phyloP scores from a whole-genome alignment of 2,797 vertebrate genomes.

The Tiaroga cobitis region DNA sequence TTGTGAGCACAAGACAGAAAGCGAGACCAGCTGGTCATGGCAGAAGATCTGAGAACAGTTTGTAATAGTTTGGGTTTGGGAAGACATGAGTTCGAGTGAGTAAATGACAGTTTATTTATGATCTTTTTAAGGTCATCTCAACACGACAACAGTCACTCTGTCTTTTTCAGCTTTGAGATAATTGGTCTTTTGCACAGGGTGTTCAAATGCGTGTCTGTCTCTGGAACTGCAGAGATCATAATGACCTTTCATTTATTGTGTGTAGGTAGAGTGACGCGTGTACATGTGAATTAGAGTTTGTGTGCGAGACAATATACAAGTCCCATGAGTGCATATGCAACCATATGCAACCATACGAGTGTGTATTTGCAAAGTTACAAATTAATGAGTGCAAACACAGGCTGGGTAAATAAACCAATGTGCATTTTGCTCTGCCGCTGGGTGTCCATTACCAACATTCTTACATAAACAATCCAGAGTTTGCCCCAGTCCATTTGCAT shows the following conservation, averaged over 20 bases:
- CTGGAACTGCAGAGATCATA: background rate
- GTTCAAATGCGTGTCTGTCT: background rate
- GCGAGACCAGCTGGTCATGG: constrained; percentile 28
- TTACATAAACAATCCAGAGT: constrained; percentile 7
- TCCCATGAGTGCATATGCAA: too few species aligned
- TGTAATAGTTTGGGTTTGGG: background rate
- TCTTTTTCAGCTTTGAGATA: constrained; percentile 10
- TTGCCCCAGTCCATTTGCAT: background rate
- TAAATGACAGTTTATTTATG: background rate
- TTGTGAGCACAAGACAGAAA: constrained; percentile 19
- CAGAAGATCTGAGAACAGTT: constrained; percentile 10
- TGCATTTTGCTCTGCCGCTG: background rate
- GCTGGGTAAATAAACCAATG: constrained; percentile 27
- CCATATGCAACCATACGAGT: background rate
- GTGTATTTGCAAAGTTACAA: constrained; percentile 14
- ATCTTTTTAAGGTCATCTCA: background rate
- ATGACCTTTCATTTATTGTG: constrained; percentile 1
- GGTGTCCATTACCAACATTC: constrained; percentile 24
- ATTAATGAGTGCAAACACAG: constrained; percentile 10
- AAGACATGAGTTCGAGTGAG: background rate
- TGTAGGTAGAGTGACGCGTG: background rate
- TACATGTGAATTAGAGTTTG: background rate
- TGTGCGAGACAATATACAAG: background rate
- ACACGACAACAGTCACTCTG: background rate
- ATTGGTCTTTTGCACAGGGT: constrained; percentile 14